These are phyloP conservation scores for Tetragnatha montana DNA, from an alignment of 2,888 invertebrate species.

Conservation along the genomic window DNA sequence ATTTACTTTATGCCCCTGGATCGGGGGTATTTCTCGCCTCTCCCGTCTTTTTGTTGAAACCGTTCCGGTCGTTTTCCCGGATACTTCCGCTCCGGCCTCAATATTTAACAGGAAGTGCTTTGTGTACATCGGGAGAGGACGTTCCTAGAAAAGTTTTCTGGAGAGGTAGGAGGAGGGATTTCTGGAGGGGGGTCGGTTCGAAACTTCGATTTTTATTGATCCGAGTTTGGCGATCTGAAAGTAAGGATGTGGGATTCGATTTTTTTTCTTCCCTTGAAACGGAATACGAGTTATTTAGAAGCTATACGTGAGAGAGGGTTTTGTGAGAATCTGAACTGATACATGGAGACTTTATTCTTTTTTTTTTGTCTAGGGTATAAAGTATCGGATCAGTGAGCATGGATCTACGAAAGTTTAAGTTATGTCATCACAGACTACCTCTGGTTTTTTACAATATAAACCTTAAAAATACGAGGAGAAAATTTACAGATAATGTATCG, in stretches of 20 bases:
- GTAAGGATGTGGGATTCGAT: not conserved
- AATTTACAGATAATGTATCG: too few species aligned
- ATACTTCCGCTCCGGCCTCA: conserved; percentile 39
- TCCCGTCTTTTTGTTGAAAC: conserved; percentile 45
- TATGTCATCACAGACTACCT: too few species aligned
- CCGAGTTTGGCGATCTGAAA: not conserved
- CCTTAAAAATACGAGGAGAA: too few species aligned
- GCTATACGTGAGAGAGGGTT: too few species aligned
- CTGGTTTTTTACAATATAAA: too few species aligned
- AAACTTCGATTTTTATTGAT: conserved; percentile 36
- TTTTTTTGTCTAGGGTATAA: too few species aligned
- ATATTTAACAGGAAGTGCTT: conserved; percentile 61
- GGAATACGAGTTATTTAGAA: too few species aligned
- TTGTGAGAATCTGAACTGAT: too few species aligned
- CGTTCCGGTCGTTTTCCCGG: conserved; percentile 44
- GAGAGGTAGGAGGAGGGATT: conserved; percentile 1
- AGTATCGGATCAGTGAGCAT: too few species aligned
- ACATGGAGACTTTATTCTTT: too few species aligned
- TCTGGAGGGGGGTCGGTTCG: conserved; percentile 26
- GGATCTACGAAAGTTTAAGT: too few species aligned
- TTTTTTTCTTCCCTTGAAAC: too few species aligned
- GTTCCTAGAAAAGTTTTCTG: conserved; percentile 29
- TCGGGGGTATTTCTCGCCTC: conserved; percentile 43
- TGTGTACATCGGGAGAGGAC: conserved; percentile 21
- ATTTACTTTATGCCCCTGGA: conserved; percentile 51